phyloP scores from a whole-genome alignment of 2,888 invertebrate species.

The Drosophila macrothrix region DNA sequence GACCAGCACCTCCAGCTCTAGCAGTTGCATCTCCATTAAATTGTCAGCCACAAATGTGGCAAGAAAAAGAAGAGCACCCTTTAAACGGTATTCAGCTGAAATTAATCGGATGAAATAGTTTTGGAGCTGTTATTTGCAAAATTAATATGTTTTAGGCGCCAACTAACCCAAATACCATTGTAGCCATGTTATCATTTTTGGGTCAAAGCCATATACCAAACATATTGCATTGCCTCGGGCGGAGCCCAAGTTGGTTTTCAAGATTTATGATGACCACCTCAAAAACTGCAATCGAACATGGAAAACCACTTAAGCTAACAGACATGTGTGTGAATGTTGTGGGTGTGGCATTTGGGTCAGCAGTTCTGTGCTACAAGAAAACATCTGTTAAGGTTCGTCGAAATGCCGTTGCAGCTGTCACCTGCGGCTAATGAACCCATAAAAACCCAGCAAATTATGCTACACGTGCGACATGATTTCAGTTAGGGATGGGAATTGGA shows the following conservation, averaged over 20 bases:
- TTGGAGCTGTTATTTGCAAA: background rate
- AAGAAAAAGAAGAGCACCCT: background rate
- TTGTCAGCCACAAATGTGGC: background rate
- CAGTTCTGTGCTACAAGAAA: constrained; percentile 17
- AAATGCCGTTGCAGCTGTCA: constrained; percentile 51
- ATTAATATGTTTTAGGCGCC: constrained; percentile 25
- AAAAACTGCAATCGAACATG: constrained; percentile 77
- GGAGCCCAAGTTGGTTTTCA: constrained; percentile 44
- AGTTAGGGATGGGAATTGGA: background rate
- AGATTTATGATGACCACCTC: constrained; percentile 67
- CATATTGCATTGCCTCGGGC: constrained; percentile 44
- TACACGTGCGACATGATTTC: constrained; percentile 74
- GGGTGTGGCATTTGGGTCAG: constrained; percentile 68
- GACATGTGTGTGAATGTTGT: constrained; percentile 22
- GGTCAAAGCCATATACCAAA: constrained; percentile 49
- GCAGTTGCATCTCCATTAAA: background rate
- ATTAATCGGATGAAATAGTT: constrained; percentile 17
- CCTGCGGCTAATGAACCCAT: constrained; percentile 77
- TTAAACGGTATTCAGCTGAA: constrained; percentile 1
- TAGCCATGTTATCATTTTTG: constrained; percentile 11
- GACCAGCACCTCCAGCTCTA: constrained; percentile 6
- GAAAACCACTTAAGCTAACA: constrained; percentile 69
- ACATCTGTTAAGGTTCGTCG: constrained; percentile 20
- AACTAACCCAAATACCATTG: constrained; percentile 46
- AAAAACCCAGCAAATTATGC: constrained; percentile 66